Percentiles rank a stretch among this genome's conserved stretches.
Evolutionary conservation across 1,140 invertebrate genomes (phyloP).

Genomic region (Drosophila carrolli): DNA sequence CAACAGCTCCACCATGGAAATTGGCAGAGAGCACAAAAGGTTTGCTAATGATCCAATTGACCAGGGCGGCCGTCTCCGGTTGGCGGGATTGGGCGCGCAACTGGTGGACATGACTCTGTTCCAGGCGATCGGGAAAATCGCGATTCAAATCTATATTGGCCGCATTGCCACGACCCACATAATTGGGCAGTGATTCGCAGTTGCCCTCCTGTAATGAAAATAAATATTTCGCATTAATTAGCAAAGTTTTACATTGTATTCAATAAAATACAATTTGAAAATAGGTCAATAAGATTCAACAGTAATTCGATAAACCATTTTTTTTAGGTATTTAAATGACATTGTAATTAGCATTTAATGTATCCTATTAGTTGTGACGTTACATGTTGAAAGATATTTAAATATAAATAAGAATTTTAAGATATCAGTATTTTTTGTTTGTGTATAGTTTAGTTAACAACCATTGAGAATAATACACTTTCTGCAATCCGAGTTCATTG

Average conservation of each 20-base stretch:
- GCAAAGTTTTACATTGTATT: not conserved
- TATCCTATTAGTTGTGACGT: too few relatives aligned
- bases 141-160: constrained; percentile 93
- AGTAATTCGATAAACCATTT: too few relatives aligned
- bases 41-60: constrained; percentile 93
- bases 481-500: too few relatives aligned
- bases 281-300: too few relatives aligned
- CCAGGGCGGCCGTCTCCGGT: constrained; percentile 96
- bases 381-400: too few relatives aligned
- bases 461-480: too few relatives aligned
- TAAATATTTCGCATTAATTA: not conserved
- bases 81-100: constrained; percentile 86
- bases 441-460: too few relatives aligned
- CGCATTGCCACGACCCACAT: constrained; percentile 91
- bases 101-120: constrained; percentile 79
- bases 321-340: too few relatives aligned
- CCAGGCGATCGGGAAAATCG: constrained; percentile 95
- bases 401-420: too few relatives aligned
- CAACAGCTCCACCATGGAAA: constrained; percentile 95
- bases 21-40: constrained; percentile 97
- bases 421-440: too few relatives aligned
- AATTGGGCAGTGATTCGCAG: constrained; percentile 89
- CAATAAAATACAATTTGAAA: too few relatives aligned
- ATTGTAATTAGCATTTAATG: too few relatives aligned
- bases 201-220: constrained; percentile 89